Base-by-base conservation (phyloP, 2,113 vertebrate genomes). In the Cyprinodon variegatus region DNA sequence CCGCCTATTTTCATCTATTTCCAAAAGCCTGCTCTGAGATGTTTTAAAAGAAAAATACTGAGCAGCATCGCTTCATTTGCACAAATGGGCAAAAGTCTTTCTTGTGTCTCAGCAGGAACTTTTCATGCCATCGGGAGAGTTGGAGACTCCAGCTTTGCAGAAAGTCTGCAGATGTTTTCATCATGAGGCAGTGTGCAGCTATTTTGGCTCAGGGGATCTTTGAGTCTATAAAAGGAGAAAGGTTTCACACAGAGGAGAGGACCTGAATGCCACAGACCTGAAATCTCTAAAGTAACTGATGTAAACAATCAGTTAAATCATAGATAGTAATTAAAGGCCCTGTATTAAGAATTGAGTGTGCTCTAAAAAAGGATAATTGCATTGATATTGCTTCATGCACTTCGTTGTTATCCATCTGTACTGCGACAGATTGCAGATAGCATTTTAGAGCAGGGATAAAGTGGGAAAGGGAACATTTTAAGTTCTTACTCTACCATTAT, bases 141-240 rank as follows among this genome's bases (percentile, higher is more conserved):
- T 45, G 43, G 43, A 40, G 62, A 40, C 62, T 40, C 4, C 62
- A 64, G n/a, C 22, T 48, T 9, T 22, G 37, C 13, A 20, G 11
- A n/a, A 41, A 40, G 59, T 38, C 43, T 62, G 14, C 13, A 48
- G 59, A 74, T 74, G 46, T 57, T 74, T 74, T 57, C 20, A 65
- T 12, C 29, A 57, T 74, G 62, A 74, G 62, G 48, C 38, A 65
- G 11, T 17, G 6, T 39, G 29, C 29, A 48, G 70, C 50, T 63
- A 72, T 63, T 50, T 72, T 63, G 43, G 43, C n/a, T 43, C 17
- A 3, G 41, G 3, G 11, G 15, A 3, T 38, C 4, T 6, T 50
- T 0, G 59, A 37, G 11, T 29, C 70, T 39, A 72, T 72, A 72
- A 72, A 63, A n/a, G 70, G 70, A 72, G 17, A 3, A 12, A 13